Conservation (phyloP, 2,797 vertebrate species). For the Pangasius djambal region DNA sequence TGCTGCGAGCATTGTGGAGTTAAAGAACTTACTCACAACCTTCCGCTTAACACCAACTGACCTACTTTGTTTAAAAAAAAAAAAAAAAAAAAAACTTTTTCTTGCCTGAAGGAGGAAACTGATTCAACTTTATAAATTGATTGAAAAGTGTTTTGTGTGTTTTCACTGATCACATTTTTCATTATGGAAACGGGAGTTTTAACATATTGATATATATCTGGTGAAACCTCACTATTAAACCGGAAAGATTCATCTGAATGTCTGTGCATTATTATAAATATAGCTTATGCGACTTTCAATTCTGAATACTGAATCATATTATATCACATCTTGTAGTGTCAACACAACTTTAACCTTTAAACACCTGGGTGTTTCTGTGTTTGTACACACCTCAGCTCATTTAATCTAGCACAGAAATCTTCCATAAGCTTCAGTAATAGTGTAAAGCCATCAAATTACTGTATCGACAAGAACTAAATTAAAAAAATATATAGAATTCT, state of each 20-base stretch:
- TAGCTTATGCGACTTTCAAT: not conserved
- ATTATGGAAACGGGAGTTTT: not conserved
- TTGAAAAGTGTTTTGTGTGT: conserved; percentile 36
- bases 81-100: not conserved
- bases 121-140: conserved; percentile 48
- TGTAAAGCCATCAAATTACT: not conserved
- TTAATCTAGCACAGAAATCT: not conserved
- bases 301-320: not conserved
- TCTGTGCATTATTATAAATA: not conserved
- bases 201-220: not conserved
- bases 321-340: not conserved
- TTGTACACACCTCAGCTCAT: not conserved
- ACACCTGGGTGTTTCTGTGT: not conserved
- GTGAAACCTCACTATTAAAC: not conserved
- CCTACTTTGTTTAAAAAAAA: conserved; percentile 50
- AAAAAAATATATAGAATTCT: not conserved
- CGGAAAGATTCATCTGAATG: not conserved
- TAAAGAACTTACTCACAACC: conserved; percentile 45
- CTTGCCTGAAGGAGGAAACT: conserved; percentile 50
- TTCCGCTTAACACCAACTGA: conserved; percentile 53
- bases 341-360: not conserved
- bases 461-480: not conserved
- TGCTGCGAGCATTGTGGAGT: conserved; percentile 35
- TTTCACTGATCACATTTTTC: not conserved
- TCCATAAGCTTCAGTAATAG: not conserved